Base-by-base conservation (phyloP, 2,888 invertebrate species). In the Oscheius sp. region DNA sequence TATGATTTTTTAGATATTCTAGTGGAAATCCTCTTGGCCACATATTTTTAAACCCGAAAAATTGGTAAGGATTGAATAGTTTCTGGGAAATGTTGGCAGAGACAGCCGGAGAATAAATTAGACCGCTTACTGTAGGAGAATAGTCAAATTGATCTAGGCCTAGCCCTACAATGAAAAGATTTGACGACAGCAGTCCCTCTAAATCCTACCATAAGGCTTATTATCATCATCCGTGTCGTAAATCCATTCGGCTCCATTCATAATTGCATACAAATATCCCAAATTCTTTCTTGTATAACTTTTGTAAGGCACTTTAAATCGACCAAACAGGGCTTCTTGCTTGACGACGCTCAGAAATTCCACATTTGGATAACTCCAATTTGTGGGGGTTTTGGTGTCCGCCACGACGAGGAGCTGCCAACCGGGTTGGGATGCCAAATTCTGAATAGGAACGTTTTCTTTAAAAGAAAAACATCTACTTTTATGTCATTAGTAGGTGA, bases 1-100 rank as follows among this genome's bases (percentile, higher is more conserved):
- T 72, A 63, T 77, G 76, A 12, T 72, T 68, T 63, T 77, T 35
- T 27, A 80, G 74, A 53, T 71, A 64, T 49, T 82, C 80, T 1
- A 80, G 41, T 5, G 81, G 81, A 68, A 82, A 80, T 35, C 80
- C 77, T 52, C 81, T 25, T 3, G 80, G 81, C 81, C 81, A 82
- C 75, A 76, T 78, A 25, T 75, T 45, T 16, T 73, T 56, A n/a
- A 52, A 45, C 21, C 81, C 81, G 59, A 72, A 81, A 52, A 75
- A 77, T 7, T 73, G 74, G 25, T 81, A 81, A 0, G 81, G 81
- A 56, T 81, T 81, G 78, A 81, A 79, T 0, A 82, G 27, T 21
- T 61, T 58, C 13, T 55, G 25, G 5, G 35, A 27, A 13, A 73
- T 70, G 73, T 77, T 29, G 43, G n/a, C 18, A 7, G 27, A 52